Base-by-base conservation (phyloP, 64 coral and sea anemone genomes). In the Porites lutea region DNA sequence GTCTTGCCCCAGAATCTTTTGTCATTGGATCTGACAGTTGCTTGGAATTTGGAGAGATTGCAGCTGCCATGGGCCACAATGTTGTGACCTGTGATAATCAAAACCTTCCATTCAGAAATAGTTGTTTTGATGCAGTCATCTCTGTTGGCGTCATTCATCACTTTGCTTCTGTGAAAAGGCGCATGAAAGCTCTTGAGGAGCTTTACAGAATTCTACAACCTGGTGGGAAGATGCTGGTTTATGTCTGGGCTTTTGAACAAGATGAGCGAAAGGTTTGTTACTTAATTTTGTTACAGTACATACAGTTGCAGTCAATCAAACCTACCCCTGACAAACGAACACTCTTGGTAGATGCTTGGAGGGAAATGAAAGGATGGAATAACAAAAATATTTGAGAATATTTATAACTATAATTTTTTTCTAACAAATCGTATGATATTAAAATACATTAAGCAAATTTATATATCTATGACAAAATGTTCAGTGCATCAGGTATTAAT, bases 111-210 rank as follows among this genome's bases (percentile, higher is more conserved):
- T 96, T 91, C 83, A 91, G 76, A 15, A 78, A 90, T 11, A 79
- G 61, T 72, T 93, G 88, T 15, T 79, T 99, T 77, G 97, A 99
- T 75, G 97, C 94, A 7, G 89, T 99, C 11, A 99, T 99, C 22
- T 99, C 97, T n/a, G 92, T 99, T 60, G 97, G 97, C 6, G 97
- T 99, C 68, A 93, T 99, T 67, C 97, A 99, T 82, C 97, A 99
- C 74, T 96, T 99, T 81, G 97, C 97, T 23, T 94, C 97, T 2
- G 57, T 37, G 6, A 93, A 94, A 73, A 87, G 97, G 63, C 83
- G 97, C 13, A 18, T 89, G 5, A 90, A 92, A 77, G 92, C 94
- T 46, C 76, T 99, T n/a, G 82, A 77, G 63, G 97, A 99, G 60
- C 92, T 99, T 81, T 88, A 87, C 0, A 85, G 97, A 0, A 93